Base-by-base conservation (phyloP, 1,140 invertebrate genomes). In the Halesus radiatus region DNA sequence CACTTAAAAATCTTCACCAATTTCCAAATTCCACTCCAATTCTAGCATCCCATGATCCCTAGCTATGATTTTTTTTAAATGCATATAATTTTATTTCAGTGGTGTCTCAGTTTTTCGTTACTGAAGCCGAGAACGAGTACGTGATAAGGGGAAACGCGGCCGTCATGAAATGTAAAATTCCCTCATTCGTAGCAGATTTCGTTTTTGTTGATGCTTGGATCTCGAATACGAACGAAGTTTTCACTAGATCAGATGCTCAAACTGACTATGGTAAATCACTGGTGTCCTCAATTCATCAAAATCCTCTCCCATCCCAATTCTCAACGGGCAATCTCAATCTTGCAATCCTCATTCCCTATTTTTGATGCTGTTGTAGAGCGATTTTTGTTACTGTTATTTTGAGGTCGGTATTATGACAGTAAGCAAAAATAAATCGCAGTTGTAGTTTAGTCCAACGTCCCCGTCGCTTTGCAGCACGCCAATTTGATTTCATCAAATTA, bases 141-240 rank as follows among this genome's bases (percentile, higher is more conserved):
- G 96, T 98, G 70, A 97, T 98, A 85, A 93, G 94, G 85, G 96
- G 96, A 72, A 98, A 98, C 90, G 93, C 95, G 70, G 96, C 95
- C 76, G 93, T 98, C 85, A 93, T 98, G 90, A 96, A 95, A 89
- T 98, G 97, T 91, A 95, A 96, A 91, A 96, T 98, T 82, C 97
- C 97, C 64, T 96, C 95, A 85, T 98, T 97, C 90, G 96, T 98
- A 62, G 96, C 95, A 76, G 96, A 98, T 89, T 98, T 97, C 89
- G 94, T 98, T 80, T 91, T 93, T 80, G 94, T 98, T 82, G 95
- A 96, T 85, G 92, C 94, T 54, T 98, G 97, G 97, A 90, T 95
- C 81, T 93, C 95, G 85, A 94, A 94, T 81, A 92, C 95, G 83
- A 94, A 94, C 81, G 90, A 91, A 85, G 91, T 93, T 85, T 92